These are phyloP conservation scores for Zaprionus gabonicus DNA, from an alignment of 1,140 invertebrate species.

Conservation along the genomic window DNA sequence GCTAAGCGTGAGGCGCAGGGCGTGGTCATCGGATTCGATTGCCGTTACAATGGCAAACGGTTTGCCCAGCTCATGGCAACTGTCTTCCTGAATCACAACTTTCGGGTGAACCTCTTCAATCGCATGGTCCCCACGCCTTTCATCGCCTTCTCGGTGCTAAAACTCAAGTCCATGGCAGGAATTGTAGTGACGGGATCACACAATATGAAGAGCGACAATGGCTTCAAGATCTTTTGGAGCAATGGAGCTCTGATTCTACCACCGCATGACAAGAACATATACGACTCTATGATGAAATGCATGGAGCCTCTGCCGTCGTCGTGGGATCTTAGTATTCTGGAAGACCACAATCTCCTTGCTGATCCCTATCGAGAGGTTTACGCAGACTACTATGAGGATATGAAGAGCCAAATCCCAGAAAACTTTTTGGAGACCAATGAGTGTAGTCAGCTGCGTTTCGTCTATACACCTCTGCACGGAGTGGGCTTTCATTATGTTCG, in stretches of 20 bases:
- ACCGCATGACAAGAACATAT: constrained; percentile 95
- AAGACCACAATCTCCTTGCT: constrained; percentile 17
- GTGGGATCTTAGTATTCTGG: constrained; percentile 54
- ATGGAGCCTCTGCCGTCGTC: constrained; percentile 86
- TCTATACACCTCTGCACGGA: constrained; percentile 98
- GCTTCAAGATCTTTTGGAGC: constrained; percentile 98
- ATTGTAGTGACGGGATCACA: constrained; percentile 99
- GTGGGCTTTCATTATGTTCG: constrained; percentile 94
- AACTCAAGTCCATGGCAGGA: constrained; percentile 90
- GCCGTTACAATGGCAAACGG: constrained; percentile 96
- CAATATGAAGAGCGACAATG: constrained; percentile 99
- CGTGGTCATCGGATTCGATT: constrained; percentile 97
- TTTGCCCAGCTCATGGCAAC: constrained; percentile 95
- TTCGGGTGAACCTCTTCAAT: constrained; percentile 94
- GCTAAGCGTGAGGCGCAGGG: constrained; percentile 87
- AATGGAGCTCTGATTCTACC: constrained; percentile 97
- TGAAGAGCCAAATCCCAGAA: constrained; percentile 39
- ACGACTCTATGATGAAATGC: constrained; percentile 91
- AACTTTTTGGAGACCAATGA: constrained; percentile 57
- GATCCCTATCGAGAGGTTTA: constrained; percentile 62
- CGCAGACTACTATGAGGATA: constrained; percentile 35
- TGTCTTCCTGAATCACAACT: constrained; percentile 91
- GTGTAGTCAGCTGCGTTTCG: constrained; percentile 65
- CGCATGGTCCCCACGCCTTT: constrained; percentile 96
- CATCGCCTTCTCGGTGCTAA: constrained; percentile 92